These are phyloP conservation scores for Drosophila mercatorum DNA, from an alignment of 2,888 invertebrate species.

Conservation along the genomic window DNA sequence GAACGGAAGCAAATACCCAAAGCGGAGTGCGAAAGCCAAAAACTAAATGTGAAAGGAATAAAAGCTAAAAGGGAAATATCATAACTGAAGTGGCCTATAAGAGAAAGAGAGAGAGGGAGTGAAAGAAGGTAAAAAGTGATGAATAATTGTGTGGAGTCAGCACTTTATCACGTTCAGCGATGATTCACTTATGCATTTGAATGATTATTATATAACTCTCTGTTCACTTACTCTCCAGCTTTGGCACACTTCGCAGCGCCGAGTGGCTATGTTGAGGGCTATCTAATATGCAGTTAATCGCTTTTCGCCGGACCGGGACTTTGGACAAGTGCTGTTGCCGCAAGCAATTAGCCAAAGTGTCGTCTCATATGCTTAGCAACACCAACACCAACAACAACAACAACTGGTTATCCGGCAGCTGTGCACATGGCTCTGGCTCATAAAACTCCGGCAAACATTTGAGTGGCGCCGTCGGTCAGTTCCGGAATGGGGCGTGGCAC, in stretches of 20 bases:
- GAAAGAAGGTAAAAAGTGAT: conserved; percentile 3
- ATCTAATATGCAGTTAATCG: conserved; percentile 47
- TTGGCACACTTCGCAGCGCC: conserved; percentile 3
- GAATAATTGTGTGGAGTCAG: conserved; percentile 16
- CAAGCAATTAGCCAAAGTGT: conserved; percentile 76
- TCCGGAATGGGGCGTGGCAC: conserved; percentile 49
- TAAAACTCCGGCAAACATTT: conserved; percentile 61
- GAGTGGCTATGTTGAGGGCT: conserved; percentile 23
- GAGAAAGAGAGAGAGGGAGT: neutral
- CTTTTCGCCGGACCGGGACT: conserved; percentile 21
- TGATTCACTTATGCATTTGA: conserved; percentile 35
- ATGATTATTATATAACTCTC: conserved; percentile 15
- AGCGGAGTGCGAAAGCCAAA: neutral
- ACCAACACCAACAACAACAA: conserved; percentile 9
- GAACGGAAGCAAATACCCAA: conserved; percentile 45
- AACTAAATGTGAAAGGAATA: conserved; percentile 9
- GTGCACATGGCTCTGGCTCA: conserved; percentile 54
- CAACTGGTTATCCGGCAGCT: conserved; percentile 42
- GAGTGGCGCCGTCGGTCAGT: conserved; percentile 60
- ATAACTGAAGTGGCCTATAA: conserved; percentile 19
- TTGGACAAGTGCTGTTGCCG: conserved; percentile 57
- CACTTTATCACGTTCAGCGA: conserved; percentile 18
- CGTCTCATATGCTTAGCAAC: conserved; percentile 42
- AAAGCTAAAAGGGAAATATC: conserved; percentile 29
- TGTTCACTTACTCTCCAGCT: neutral